Base-by-base conservation (phyloP, 1,140 invertebrate species). In the Brachionus plicatilis region DNA sequence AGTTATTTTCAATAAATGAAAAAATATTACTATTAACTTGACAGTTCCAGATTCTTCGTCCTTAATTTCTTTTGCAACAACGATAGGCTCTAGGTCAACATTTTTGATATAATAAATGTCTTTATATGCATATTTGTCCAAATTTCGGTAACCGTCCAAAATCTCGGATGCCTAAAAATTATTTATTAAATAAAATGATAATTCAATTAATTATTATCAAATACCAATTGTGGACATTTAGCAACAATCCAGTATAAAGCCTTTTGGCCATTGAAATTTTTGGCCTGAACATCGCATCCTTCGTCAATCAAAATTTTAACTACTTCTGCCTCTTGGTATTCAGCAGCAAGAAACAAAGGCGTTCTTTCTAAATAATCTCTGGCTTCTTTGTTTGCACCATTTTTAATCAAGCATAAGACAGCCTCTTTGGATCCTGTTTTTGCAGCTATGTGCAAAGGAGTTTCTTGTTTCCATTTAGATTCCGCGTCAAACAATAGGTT, bases 241-340 rank as follows among this genome's bases (percentile, higher is more conserved):
- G 75, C 75, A 24, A 78, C 7, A 78, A 78, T 78, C 75, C 75
- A 78, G 29, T n/a, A 78, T 1, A 78, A 20, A n/a, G 75, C 75
- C 37, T 78, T 78, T 56, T 78, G 75, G 14, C 75, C 75, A 45
- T n/a, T 17, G 9, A 14, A 24, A 5, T 78, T 78, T 43, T 37
- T 78, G 4, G 41, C 41, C 20, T 78, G 11, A n/a, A n/a, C 3
- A 29, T 37, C 4, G 4, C 75, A 78, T 9, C 75, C 75, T 33
- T 43, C 20, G 4, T 78, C 50, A 17, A 78, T 14, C 24, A 78
- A 56, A 14, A 78, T 14, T 33, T 29, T 29, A 11, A 56, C 50
- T 4, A 56, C 24, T 29, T 47, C 24, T 45, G 0, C n/a, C 12
- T 78, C 27, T 43, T 45, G 33, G 24, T 78, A 43, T 78, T 78